Evolutionary conservation across 2,888 invertebrate species (phyloP).

Genomic region (Lithophane ornitopus): DNA sequence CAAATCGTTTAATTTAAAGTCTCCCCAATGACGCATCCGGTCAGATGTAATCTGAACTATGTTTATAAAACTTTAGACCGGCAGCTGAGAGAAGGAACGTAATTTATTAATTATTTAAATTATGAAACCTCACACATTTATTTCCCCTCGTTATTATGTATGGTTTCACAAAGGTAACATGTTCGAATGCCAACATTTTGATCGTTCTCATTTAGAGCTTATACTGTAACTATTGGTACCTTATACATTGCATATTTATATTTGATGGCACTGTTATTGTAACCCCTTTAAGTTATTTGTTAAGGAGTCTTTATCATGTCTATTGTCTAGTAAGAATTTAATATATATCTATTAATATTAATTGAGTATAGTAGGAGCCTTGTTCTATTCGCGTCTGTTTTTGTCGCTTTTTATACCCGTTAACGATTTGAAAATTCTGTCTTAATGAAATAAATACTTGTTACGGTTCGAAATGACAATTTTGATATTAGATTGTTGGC

Average conservation of each 20-base stretch:
- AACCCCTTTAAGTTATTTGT: constrained; percentile 89
- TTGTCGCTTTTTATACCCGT: constrained; percentile 84
- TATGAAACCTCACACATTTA: constrained; percentile 47
- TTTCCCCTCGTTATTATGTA: constrained; percentile 57
- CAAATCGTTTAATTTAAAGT: constrained; percentile 71
- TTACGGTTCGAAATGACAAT: constrained; percentile 78
- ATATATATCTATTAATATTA: constrained; percentile 86
- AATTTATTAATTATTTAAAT: constrained; percentile 62
- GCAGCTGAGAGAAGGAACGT: constrained; percentile 65
- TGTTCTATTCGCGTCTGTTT: constrained; percentile 86
- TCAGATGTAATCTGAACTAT: constrained; percentile 86
- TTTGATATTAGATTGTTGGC: constrained; percentile 78
- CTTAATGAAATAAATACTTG: constrained; percentile 72
- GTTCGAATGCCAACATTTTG: constrained; percentile 72
- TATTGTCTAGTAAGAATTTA: constrained; percentile 90
- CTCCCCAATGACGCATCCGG: constrained; percentile 69
- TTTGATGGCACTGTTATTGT: constrained; percentile 88
- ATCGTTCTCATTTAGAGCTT: constrained; percentile 86
- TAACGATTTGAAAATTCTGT: constrained; percentile 80
- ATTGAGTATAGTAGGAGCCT: constrained; percentile 85
- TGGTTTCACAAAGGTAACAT: constrained; percentile 58
- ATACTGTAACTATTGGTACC: constrained; percentile 84
- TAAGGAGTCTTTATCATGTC: constrained; percentile 90
- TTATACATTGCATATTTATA: constrained; percentile 87
- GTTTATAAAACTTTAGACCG: constrained; percentile 82